Base-by-base conservation (phyloP, 2,113 vertebrate genomes). In the Probosciger aterrimus region DNA sequence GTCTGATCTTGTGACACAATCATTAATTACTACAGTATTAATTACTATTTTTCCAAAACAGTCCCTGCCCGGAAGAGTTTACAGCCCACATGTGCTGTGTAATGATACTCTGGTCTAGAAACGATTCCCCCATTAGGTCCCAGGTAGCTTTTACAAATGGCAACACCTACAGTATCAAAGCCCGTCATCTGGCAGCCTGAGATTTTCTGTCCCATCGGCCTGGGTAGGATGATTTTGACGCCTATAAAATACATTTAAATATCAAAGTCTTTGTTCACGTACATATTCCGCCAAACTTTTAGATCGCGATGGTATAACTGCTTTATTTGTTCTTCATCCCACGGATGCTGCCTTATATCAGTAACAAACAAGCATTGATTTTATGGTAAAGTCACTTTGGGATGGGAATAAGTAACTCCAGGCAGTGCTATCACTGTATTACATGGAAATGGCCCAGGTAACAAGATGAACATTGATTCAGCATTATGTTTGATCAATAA, bases 391-490 rank as follows among this genome's bases (percentile, higher is more conserved):
- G 98, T 99, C 98, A 99, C 98, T 99, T 99, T 99, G 98, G 99
- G 99, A 98, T 98, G 98, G 97, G 98, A 99, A 98, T 98, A 98
- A 99, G 98, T 99, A 99, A 99, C 98, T 99, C 98, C 98, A 98
- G 98, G 98, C 98, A 98, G 98, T 98, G 98, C 98, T 99, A 99
- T 99, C 99, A 99, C 99, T 99, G 99, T 99, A 99, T 99, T 99
- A 99, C 99, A 99, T 98, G 98, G 98, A 98, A 99, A 98, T 98
- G 98, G 98, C 97, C 98, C 98, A 98, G 98, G 98, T 99, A 99
- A 99, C 99, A 99, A 99, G 99, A 99, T 99, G 98, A 99, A 99
- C 98, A 99, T 99, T 99, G 99, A 99, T 99, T 99, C 99, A 98
- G 98, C 99, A 99, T 99, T 99, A 99, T 99, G 98, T 98, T 98